A percentile compares a stretch with the other conserved stretches of the same genome.
Evolutionary conservation across 2,888 invertebrate species (phyloP).

Genomic region (Zeuzera pyrina): DNA sequence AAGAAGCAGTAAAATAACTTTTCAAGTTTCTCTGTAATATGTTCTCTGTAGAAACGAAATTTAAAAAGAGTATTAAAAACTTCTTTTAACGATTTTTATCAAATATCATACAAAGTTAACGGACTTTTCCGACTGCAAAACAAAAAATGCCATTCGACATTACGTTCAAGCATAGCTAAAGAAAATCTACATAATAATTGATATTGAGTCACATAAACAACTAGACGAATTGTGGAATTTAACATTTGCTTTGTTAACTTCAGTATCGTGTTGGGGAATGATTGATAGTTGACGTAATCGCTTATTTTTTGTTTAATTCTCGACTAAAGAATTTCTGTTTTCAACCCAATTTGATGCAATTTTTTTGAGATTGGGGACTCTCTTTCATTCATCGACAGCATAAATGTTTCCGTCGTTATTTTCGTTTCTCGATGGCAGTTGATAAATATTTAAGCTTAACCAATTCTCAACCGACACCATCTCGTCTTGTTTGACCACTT

Average conservation of each 20-base stretch:
- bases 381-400: too few relatives aligned
- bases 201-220: slow-evolving; percentile 13
- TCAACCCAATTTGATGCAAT: slow-evolving; percentile 10
- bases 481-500: slow-evolving; percentile 30
- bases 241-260: not conserved
- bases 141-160: slow-evolving; percentile 2
- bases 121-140: slow-evolving; percentile 8
- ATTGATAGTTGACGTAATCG: slow-evolving; percentile 33
- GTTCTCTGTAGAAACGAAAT: too few relatives aligned
- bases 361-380: too few relatives aligned
- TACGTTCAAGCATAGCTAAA: slow-evolving; percentile 22
- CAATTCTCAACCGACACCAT: too few relatives aligned
- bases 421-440: too few relatives aligned
- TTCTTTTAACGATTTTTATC: too few relatives aligned
- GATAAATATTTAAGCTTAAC: too few relatives aligned
- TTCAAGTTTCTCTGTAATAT: too few relatives aligned
- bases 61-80: too few relatives aligned
- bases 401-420: too few relatives aligned
- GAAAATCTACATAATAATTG: slow-evolving; percentile 39
- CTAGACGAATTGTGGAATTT: slow-evolving; percentile 14
- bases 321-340: slow-evolving; percentile 16
- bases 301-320: slow-evolving; percentile 25
- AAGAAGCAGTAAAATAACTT: too few relatives aligned
- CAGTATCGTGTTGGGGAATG: slow-evolving; percentile 14
- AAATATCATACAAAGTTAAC: too few relatives aligned